phyloP scores from a whole-genome alignment of 2,888 invertebrate genomes.

The Nebria salina region DNA sequence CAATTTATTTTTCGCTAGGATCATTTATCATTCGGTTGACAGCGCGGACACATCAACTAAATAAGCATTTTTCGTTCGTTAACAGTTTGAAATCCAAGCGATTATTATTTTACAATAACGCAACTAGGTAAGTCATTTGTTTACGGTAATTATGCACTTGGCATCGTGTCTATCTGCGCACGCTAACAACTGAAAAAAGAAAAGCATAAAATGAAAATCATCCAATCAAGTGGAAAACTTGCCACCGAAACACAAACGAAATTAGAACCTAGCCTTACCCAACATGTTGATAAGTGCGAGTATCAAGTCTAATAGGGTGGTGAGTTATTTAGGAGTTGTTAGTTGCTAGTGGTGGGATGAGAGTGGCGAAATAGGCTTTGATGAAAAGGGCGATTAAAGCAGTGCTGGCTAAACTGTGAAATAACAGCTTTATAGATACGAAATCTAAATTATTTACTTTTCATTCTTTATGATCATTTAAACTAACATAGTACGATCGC shows the following conservation, averaged over 20 bases:
- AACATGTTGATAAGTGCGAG: conserved; percentile 46
- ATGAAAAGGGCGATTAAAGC: background rate
- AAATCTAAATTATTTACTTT: too few species aligned
- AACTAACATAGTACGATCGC: too few species aligned
- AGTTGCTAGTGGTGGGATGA: background rate
- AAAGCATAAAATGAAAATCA: conserved; percentile 32
- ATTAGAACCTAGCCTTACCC: conserved; percentile 29
- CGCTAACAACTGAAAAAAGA: background rate
- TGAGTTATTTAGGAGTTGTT: conserved; percentile 33
- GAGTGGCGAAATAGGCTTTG: background rate
- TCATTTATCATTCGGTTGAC: conserved; percentile 16
- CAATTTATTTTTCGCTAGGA: background rate
- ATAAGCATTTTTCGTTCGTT: background rate
- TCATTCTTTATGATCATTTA: too few species aligned
- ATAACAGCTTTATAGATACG: background rate
- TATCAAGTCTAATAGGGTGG: conserved; percentile 41
- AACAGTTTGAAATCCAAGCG: conserved; percentile 3
- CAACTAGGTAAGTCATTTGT: conserved; percentile 2
- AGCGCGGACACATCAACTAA: conserved; percentile 7
- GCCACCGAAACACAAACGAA: conserved; percentile 25
- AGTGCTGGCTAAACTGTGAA: conserved; percentile 5
- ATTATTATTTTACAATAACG: background rate
- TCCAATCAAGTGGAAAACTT: conserved; percentile 12
- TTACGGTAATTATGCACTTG: background rate
- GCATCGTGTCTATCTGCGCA: conserved; percentile 29